phyloP scores from a whole-genome alignment of 2,888 invertebrate species.

The Notodonta ziczac region DNA sequence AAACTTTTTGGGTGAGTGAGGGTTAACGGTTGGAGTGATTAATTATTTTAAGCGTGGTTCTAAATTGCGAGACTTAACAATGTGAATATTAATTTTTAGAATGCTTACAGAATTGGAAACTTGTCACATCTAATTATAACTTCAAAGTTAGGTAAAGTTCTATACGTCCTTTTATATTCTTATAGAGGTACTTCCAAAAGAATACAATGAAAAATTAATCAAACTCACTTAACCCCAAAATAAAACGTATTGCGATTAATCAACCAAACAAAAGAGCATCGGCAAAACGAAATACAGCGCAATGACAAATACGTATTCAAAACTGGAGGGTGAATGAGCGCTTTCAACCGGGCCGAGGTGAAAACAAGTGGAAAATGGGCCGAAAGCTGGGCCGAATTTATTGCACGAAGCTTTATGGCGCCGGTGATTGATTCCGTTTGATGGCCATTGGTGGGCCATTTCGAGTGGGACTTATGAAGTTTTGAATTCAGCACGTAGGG shows the following conservation, averaged over 20 bases:
- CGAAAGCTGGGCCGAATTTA: slow-evolving; percentile 61
- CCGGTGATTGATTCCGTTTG: slow-evolving; percentile 65
- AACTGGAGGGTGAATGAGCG: slow-evolving; percentile 45
- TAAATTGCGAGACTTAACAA: too few relatives aligned
- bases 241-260: slow-evolving; percentile 38
- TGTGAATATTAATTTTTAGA: too few relatives aligned
- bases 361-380: slow-evolving; percentile 74
- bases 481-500: background rate
- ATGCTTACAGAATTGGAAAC: too few relatives aligned
- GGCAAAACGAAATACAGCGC: slow-evolving; percentile 41
- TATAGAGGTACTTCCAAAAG: background rate
- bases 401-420: slow-evolving; percentile 58
- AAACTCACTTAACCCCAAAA: slow-evolving; percentile 15
- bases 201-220: background rate
- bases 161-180: too few relatives aligned
- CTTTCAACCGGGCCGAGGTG: slow-evolving; percentile 57
- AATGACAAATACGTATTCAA: slow-evolving; percentile 55
- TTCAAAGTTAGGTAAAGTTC: too few relatives aligned
- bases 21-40: background rate
- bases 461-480: slow-evolving; percentile 12
- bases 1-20: background rate
- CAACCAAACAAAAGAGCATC: slow-evolving; percentile 37
- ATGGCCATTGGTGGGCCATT: slow-evolving; percentile 47
- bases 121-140: too few relatives aligned
- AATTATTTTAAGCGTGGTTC: too few relatives aligned